Percentiles rank a stretch among this genome's conserved stretches.
Evolutionary conservation across 2,888 invertebrate species (phyloP).

Genomic region (Lepidocyrtinus sp.): DNA sequence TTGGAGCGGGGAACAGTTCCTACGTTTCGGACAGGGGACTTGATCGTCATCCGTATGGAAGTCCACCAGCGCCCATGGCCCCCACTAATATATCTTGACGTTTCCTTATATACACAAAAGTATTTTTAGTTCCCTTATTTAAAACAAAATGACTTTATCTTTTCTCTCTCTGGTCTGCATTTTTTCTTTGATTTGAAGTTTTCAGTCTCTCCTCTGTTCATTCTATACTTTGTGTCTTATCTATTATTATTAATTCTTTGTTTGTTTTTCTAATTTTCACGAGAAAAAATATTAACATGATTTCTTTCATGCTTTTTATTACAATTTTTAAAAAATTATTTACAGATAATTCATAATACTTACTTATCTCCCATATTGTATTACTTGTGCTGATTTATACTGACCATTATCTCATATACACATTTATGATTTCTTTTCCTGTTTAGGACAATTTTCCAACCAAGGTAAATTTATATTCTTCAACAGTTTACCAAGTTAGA

Average conservation of each 20-base stretch:
- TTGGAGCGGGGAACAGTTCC: conserved; percentile 74
- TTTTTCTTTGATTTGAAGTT: conserved; percentile 11
- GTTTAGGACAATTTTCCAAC: conserved; percentile 61
- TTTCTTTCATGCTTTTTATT: background rate
- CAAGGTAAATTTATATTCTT: conserved; percentile 59
- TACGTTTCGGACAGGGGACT: conserved; percentile 76
- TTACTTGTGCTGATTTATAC: conserved; percentile 50
- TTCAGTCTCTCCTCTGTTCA: conserved; percentile 3
- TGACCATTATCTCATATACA: conserved; percentile 58
- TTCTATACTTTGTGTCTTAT: background rate
- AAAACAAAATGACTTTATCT: conserved; percentile 17
- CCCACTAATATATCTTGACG: conserved; percentile 76
- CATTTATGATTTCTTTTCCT: conserved; percentile 59
- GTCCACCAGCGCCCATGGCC: conserved; percentile 85
- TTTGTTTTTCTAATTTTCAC: background rate
- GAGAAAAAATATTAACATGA: background rate
- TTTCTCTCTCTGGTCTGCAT: conserved; percentile 28
- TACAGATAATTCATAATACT: background rate
- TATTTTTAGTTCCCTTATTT: conserved; percentile 20
- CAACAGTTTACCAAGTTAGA: conserved; percentile 61
- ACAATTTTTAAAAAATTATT: background rate
- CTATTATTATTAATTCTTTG: background rate
- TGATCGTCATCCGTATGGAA: conserved; percentile 80
- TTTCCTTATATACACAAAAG: background rate
- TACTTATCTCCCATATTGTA: conserved; percentile 16